These are phyloP conservation scores for Rhinopithecus roxellana DNA, from an alignment of 2,113 vertebrate genomes.

Conservation along the genomic window DNA sequence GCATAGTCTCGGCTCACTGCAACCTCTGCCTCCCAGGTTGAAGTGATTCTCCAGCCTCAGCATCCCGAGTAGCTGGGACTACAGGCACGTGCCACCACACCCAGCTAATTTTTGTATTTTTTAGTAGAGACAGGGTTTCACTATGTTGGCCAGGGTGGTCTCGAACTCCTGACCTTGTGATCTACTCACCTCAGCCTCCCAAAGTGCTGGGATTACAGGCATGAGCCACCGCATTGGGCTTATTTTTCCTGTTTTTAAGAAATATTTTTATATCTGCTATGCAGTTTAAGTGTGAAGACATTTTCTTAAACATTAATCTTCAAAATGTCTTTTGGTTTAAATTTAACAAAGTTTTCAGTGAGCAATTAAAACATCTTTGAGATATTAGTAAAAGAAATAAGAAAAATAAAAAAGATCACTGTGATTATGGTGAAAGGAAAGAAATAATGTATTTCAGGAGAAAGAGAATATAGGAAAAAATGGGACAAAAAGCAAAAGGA, in stretches of 20 bases:
- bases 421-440: not conserved
- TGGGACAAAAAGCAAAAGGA: not conserved
- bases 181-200: no score
- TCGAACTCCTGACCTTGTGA: no score
- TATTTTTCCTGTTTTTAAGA: not conserved
- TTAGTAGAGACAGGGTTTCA: no score
- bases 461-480: slow-evolving; percentile 25
- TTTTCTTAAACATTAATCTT: slow-evolving; percentile 19
- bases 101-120: no score
- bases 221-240: no score
- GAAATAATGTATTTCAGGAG: not conserved
- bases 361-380: not conserved
- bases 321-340: not conserved
- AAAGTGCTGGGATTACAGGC: no score
- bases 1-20: no score
- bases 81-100: no score
- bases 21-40: no score
- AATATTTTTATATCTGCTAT: not conserved
- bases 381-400: not conserved
- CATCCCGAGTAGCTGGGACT: no score
- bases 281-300: not conserved
- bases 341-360: not conserved
- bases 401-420: not conserved
- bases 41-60: no score
- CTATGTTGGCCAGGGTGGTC: no score